Conservation (phyloP, 2,113 vertebrate genomes). For the Halichoerus grypus region DNA sequence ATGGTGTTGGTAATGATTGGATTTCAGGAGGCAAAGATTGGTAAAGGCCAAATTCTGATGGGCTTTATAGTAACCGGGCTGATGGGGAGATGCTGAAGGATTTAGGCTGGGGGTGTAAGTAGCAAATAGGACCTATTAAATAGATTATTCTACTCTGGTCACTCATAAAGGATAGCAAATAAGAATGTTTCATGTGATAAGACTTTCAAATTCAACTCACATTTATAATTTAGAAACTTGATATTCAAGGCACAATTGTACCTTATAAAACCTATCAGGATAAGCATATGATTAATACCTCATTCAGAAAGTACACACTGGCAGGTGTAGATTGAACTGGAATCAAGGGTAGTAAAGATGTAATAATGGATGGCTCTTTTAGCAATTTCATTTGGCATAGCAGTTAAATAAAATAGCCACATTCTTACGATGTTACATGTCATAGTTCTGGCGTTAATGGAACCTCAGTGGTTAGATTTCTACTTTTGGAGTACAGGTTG, state of each 20-base stretch:
- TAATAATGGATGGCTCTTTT: neutral
- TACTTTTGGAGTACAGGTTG: neutral
- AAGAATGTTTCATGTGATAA: constrained; percentile 11
- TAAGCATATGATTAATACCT: constrained; percentile 9
- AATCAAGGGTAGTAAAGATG: neutral
- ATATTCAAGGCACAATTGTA: neutral
- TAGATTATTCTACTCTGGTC: neutral
- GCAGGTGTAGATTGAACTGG: neutral
- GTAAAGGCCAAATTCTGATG: neutral
- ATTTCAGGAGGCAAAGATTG: neutral
- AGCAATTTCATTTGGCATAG: neutral
- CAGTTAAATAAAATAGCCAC: neutral
- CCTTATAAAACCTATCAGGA: neutral
- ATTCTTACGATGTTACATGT: neutral
- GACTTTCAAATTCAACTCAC: neutral
- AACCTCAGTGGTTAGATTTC: neutral
- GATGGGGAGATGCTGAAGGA: neutral
- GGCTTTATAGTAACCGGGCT: neutral
- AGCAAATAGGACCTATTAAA: neutral
- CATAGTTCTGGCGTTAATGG: neutral
- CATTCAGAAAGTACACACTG: neutral
- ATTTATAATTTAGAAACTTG: constrained; percentile 42
- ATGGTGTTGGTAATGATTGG: neutral
- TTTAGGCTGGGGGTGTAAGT: neutral
- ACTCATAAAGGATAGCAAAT: neutral